Evolutionary conservation across 2,888 invertebrate species (phyloP).

Genomic region (Lasius fuliginosus): DNA sequence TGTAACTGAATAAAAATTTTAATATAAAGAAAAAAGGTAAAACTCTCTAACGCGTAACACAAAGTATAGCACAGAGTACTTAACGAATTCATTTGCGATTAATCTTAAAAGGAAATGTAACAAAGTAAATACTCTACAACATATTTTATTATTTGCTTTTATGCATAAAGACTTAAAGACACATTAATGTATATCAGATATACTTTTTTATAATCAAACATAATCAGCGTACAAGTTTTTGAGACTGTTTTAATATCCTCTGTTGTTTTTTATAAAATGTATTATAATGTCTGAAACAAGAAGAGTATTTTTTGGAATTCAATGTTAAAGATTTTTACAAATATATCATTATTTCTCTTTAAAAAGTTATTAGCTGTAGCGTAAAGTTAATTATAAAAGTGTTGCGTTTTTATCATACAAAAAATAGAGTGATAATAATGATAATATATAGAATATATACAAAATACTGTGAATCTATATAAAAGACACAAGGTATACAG

Average conservation of each 20-base stretch:
- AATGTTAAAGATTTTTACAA: not conserved
- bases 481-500: not conserved
- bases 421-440: not conserved
- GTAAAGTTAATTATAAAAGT: slow-evolving; percentile 1
- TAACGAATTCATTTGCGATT: not conserved
- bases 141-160: slow-evolving; percentile 7
- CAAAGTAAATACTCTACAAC: not conserved
- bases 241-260: not conserved
- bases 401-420: not conserved
- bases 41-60: not conserved
- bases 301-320: not conserved
- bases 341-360: not conserved
- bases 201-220: not conserved
- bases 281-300: not conserved
- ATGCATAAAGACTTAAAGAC: not conserved
- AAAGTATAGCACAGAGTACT: not conserved
- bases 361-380: not conserved
- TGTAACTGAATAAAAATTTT: not conserved
- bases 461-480: not conserved
- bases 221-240: not conserved
- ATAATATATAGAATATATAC: not conserved
- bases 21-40: not conserved
- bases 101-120: not conserved
- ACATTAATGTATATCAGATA: not conserved
- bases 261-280: not conserved